Conservation (phyloP, 2,888 invertebrate genomes). For the Rhingia rostrata region DNA sequence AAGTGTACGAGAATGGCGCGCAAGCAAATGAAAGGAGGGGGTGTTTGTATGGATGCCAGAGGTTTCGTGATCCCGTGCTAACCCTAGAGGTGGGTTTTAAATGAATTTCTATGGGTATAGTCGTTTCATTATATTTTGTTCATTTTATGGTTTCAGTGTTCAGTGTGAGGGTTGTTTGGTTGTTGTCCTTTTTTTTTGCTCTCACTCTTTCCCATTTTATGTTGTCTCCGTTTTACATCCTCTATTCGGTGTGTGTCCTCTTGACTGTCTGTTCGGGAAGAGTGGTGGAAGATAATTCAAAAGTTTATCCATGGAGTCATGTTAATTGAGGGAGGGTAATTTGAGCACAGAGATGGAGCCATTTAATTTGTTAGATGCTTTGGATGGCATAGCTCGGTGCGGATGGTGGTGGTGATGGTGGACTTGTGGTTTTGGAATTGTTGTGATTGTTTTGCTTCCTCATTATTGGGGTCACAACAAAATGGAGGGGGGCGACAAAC, state of each 20-base stretch:
- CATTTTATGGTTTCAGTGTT: conserved; percentile 68
- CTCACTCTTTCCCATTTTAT: background rate
- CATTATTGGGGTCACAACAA: background rate
- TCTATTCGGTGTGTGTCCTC: background rate
- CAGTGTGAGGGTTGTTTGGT: conserved; percentile 53
- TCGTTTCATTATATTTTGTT: conserved; percentile 73
- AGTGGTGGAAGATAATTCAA: conserved; percentile 61
- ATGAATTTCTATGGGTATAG: conserved; percentile 70
- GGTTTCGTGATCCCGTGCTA: conserved; percentile 65
- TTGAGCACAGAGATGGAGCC: conserved; percentile 70
- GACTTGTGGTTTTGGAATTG: conserved; percentile 20
- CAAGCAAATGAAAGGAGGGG: background rate
- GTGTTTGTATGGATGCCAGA: conserved; percentile 31
- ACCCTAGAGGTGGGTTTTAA: conserved; percentile 69
- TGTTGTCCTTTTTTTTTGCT: conserved; percentile 4
- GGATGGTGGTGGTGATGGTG: conserved; percentile 6
- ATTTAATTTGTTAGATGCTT: conserved; percentile 72
- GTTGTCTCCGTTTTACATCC: conserved; percentile 21
- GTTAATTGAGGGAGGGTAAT: conserved; percentile 73
- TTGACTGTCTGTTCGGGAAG: conserved; percentile 1
- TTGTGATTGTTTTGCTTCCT: conserved; percentile 28
- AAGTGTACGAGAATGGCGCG: background rate
- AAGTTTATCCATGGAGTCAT: conserved; percentile 72
- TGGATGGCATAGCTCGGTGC: conserved; percentile 1
- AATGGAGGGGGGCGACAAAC: background rate